Evolutionary conservation across 2,888 invertebrate genomes (phyloP).

Genomic region (Drosophila neutralis): DNA sequence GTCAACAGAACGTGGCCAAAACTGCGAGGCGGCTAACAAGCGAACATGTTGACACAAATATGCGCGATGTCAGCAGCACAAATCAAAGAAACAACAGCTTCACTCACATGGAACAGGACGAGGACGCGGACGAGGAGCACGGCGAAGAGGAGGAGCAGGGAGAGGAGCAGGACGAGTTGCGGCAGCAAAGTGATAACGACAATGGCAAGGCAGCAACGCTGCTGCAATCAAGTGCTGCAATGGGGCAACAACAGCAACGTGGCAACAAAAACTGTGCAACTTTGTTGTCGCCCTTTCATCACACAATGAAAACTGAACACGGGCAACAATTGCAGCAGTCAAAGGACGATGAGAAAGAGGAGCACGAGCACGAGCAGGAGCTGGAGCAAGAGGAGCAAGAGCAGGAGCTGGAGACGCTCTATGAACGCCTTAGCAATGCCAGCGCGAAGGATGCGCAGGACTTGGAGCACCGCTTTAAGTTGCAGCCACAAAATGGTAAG

Average conservation of each 20-base stretch:
- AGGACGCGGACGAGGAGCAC: constrained; percentile 26
- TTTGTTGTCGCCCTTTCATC: constrained; percentile 42
- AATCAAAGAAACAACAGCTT: constrained; percentile 51
- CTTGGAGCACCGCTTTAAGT: constrained; percentile 65
- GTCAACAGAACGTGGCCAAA: constrained; percentile 40
- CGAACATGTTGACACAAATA: constrained; percentile 74
- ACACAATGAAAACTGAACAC: constrained; percentile 49
- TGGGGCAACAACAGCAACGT: constrained; percentile 7
- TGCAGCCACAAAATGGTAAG: constrained; percentile 64
- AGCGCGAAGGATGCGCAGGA: constrained; percentile 62
- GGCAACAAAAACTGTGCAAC: constrained; percentile 23
- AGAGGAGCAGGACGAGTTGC: constrained; percentile 2
- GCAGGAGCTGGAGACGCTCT: constrained; percentile 33
- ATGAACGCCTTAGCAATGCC: constrained; percentile 61
- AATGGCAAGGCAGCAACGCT: constrained; percentile 41
- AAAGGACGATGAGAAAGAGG: constrained; percentile 4
- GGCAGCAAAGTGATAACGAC: constrained; percentile 33
- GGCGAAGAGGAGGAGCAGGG: constrained; percentile 20
- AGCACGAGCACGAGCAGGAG: not conserved
- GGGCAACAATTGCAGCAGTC: constrained; percentile 7
- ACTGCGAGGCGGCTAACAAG: constrained; percentile 53
- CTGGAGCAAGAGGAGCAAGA: not conserved
- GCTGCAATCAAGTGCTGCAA: constrained; percentile 51
- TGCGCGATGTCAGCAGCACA: constrained; percentile 77
- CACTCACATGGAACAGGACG: constrained; percentile 29